phyloP scores from a whole-genome alignment of 2,797 vertebrate genomes.

The Pseudomugil gertrudae region DNA sequence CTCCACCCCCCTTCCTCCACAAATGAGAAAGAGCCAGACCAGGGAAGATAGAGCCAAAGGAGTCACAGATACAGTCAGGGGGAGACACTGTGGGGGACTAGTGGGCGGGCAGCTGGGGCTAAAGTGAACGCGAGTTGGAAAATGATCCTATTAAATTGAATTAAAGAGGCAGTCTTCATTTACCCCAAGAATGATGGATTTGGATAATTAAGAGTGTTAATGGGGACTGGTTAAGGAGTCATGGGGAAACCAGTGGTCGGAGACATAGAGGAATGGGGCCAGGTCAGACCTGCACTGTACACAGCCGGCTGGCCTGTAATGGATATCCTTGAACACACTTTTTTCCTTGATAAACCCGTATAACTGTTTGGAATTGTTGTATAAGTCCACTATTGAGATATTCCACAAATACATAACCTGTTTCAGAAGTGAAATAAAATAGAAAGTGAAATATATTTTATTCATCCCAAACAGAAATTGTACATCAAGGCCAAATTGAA shows the following conservation, averaged over 20 bases:
- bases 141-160: constrained; percentile 88
- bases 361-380: constrained; percentile 48
- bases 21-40: constrained; percentile 56
- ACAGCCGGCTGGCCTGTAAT: constrained; percentile 16
- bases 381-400: constrained; percentile 6
- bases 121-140: constrained; percentile 83
- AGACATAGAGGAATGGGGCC: constrained; percentile 63
- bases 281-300: constrained; percentile 61
- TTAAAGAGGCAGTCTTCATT: constrained; percentile 89
- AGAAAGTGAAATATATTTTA: background rate
- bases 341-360: background rate
- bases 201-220: constrained; percentile 86
- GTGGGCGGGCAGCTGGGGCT: constrained; percentile 76
- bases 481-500: no score
- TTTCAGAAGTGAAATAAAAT: constrained; percentile 6
- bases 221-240: constrained; percentile 81
- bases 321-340: constrained; percentile 6
- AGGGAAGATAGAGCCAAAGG: constrained; percentile 59
- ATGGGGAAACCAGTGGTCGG: constrained; percentile 65
- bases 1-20: constrained; percentile 46
- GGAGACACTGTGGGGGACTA: constrained; percentile 60
- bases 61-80: constrained; percentile 58
- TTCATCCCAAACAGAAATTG: background rate
- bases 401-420: constrained; percentile 9
- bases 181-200: constrained; percentile 86